Conservation (phyloP, 2,113 vertebrate genomes). For the Collichthys lucidus region DNA sequence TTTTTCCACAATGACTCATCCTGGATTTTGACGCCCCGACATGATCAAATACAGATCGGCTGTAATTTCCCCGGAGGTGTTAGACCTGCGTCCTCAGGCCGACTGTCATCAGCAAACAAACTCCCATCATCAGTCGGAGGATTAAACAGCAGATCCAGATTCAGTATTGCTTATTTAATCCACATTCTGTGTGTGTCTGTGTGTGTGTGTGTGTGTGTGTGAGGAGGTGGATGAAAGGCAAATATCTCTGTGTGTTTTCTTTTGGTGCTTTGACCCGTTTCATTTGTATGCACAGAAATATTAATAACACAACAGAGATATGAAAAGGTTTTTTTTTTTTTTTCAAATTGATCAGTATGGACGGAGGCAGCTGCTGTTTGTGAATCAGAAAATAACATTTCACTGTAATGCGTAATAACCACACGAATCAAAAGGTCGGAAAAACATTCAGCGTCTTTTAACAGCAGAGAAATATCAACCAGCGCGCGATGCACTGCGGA, state of each 20-base stretch:
- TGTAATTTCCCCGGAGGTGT: slow-evolving; percentile 54
- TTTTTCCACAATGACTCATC: not conserved
- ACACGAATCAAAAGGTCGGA: slow-evolving; percentile 47
- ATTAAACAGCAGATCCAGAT: slow-evolving; percentile 39
- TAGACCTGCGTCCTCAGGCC: slow-evolving; percentile 15
- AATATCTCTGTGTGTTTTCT: slow-evolving; percentile 39
- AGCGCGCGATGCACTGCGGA: slow-evolving; percentile 18
- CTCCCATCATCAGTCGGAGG: slow-evolving; percentile 29
- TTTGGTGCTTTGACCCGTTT: slow-evolving; percentile 49
- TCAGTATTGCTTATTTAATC: slow-evolving; percentile 35
- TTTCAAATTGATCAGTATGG: slow-evolving; percentile 55
- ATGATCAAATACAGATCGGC: slow-evolving; percentile 23
- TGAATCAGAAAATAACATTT: slow-evolving; percentile 56
- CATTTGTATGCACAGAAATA: slow-evolving; percentile 61
- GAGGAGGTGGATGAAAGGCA: slow-evolving; percentile 51
- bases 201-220: not conserved
- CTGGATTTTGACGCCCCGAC: not conserved
- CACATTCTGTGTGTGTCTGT: slow-evolving; percentile 2
- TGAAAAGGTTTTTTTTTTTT: slow-evolving; percentile 30
- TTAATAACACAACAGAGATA: slow-evolving; percentile 55
- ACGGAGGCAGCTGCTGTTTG: slow-evolving; percentile 51
- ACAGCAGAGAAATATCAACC: slow-evolving; percentile 44
- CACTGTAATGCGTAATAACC: slow-evolving; percentile 59
- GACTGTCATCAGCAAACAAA: slow-evolving; percentile 45
- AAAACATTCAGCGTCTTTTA: slow-evolving; percentile 57